phyloP scores from a whole-genome alignment of 2,797 vertebrate species.

The Alosa sapidissima region DNA sequence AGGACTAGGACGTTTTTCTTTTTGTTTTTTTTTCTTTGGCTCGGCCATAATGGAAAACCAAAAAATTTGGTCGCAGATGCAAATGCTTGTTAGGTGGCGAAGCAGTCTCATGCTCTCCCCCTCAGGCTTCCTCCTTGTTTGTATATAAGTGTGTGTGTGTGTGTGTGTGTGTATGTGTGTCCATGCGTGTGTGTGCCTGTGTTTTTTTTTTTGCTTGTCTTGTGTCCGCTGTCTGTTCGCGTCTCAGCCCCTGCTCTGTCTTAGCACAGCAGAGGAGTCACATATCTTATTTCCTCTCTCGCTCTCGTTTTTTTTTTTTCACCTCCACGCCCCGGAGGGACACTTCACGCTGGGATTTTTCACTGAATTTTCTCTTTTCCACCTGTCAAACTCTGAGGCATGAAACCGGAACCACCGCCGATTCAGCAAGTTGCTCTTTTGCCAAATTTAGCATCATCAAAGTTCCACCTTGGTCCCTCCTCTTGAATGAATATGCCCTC shows the following conservation, averaged over 20 bases:
- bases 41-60: slow-evolving; percentile 16
- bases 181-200: neutral
- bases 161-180: neutral
- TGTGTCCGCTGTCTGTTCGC: neutral
- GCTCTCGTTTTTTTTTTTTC: slow-evolving; percentile 23
- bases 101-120: slow-evolving; percentile 18
- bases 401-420: slow-evolving; percentile 82
- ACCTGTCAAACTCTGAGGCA: slow-evolving; percentile 69
- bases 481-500: slow-evolving; percentile 66
- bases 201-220: slow-evolving; percentile 2
- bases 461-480: slow-evolving; percentile 83
- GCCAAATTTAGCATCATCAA: slow-evolving; percentile 87
- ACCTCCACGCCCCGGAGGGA: slow-evolving; percentile 37
- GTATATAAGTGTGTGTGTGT: neutral
- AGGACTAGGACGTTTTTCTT: slow-evolving; percentile 51
- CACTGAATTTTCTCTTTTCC: slow-evolving; percentile 41
- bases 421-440: slow-evolving; percentile 85
- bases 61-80: slow-evolving; percentile 51
- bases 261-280: slow-evolving; percentile 67
- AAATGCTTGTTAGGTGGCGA: slow-evolving; percentile 42
- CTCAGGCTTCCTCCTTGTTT: neutral
- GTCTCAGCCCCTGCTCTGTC: slow-evolving; percentile 50
- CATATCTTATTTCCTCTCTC: slow-evolving; percentile 44
- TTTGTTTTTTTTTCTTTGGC: neutral
- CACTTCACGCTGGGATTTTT: slow-evolving; percentile 40